Conservation (phyloP, 23 tunicate genomes). For the Styela plicata region DNA sequence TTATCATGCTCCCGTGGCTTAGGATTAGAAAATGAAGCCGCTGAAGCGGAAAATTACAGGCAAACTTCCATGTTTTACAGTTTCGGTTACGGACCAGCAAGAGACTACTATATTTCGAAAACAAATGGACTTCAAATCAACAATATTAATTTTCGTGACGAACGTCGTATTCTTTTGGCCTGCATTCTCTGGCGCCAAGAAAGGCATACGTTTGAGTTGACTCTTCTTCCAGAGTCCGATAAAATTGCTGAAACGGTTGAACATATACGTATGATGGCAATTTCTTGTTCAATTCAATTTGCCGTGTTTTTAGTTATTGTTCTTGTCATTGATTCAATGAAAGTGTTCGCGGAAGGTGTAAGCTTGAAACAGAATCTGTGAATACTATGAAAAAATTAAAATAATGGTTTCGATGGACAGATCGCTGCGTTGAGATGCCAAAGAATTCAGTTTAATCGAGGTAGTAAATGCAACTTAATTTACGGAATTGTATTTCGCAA, state of each 20-base stretch:
- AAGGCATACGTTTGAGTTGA: conserved; percentile 2
- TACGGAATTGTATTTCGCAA: no score
- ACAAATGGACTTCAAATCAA: conserved; percentile 4
- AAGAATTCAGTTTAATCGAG: not conserved
- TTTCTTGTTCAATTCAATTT: conserved; percentile 16
- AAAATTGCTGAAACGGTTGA: conserved; percentile 11
- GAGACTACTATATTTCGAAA: conserved; percentile 7
- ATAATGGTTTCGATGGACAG: not conserved
- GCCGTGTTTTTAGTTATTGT: conserved; percentile 2
- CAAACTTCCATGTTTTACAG: conserved; percentile 17
- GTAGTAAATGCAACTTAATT: not conserved
- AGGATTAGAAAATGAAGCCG: no score
- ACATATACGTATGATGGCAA: conserved; percentile 16
- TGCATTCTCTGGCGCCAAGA: conserved; percentile 20
- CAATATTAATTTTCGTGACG: not conserved
- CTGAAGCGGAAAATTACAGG: no score
- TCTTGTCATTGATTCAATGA: conserved; percentile 1
- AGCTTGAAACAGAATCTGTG: not conserved
- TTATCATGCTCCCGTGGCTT: no score
- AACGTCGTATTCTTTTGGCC: not conserved
- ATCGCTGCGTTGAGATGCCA: not conserved
- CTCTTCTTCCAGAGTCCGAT: not conserved
- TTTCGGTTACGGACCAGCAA: conserved; percentile 29
- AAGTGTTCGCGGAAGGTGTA: conserved; percentile 13
- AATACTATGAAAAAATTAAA: not conserved